These are phyloP conservation scores for Podilymbus podiceps DNA, from an alignment of 2,113 vertebrate genomes.

Conservation along the genomic window DNA sequence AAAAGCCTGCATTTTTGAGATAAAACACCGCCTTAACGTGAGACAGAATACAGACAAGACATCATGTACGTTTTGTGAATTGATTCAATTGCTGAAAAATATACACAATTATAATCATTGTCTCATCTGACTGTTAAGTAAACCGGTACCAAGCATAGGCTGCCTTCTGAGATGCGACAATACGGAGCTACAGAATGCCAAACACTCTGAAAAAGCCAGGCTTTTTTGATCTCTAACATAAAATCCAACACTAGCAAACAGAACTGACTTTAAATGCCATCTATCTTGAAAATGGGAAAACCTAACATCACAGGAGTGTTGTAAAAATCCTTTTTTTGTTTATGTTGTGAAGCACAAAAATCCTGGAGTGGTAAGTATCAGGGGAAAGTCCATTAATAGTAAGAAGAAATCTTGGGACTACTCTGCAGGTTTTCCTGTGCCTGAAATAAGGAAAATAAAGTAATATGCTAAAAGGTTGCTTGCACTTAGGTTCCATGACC, in stretches of 20 bases:
- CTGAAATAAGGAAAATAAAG: background rate
- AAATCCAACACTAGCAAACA: background rate
- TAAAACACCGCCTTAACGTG: background rate
- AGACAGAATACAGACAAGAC: background rate
- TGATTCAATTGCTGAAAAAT: background rate
- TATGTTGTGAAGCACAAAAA: background rate
- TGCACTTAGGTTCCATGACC: background rate
- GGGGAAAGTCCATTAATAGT: background rate
- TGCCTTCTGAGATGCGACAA: background rate
- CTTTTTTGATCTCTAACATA: background rate
- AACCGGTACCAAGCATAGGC: background rate
- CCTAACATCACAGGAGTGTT: accelerated
- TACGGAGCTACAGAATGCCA: background rate
- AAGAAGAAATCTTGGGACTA: background rate
- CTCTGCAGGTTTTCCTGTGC: background rate
- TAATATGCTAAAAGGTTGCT: background rate
- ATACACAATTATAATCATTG: background rate
- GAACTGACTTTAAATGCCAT: background rate
- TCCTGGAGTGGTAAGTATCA: background rate
- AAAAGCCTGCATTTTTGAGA: background rate
- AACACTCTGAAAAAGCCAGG: background rate
- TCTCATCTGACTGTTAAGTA: background rate
- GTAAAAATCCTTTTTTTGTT: background rate
- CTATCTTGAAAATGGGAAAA: background rate
- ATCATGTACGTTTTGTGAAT: background rate